Percentiles rank a stretch among this genome's conserved stretches.
These are phyloP conservation scores for Quadroppia sp. DNA, from an alignment of 2,888 invertebrate species.

Conservation along the genomic window DNA sequence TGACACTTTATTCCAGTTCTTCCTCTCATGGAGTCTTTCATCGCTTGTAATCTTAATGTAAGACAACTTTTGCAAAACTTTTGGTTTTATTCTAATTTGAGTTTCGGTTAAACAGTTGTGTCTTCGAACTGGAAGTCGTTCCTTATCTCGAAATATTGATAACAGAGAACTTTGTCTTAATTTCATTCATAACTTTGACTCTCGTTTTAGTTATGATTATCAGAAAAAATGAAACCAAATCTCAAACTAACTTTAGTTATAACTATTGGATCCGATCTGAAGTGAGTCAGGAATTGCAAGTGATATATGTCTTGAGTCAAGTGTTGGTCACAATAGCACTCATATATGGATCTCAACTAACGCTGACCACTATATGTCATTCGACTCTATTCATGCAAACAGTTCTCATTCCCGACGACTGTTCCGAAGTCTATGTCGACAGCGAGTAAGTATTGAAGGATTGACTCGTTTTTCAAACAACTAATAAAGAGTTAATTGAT, in stretches of 20 bases:
- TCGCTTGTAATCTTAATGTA: conserved; percentile 3
- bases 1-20: conserved; percentile 3
- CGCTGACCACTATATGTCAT: conserved; percentile 80
- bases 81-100: background rate
- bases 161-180: conserved; percentile 62
- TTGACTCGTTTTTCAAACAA: background rate
- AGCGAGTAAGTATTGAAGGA: conserved; percentile 44
- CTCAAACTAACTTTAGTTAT: background rate
- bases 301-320: background rate
- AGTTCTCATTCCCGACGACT: conserved; percentile 74
- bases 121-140: conserved; percentile 57
- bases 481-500: background rate
- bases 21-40: conserved; percentile 15
- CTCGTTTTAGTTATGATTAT: conserved; percentile 22
- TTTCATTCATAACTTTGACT: conserved; percentile 54
- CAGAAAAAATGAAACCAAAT: conserved; percentile 23
- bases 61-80: background rate
- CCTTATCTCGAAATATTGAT: conserved; percentile 66
- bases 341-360: conserved; percentile 69
- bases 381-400: conserved; percentile 65
- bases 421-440: conserved; percentile 69
- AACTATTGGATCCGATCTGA: conserved; percentile 22
- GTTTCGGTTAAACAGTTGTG: conserved; percentile 50
- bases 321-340: conserved; percentile 47
- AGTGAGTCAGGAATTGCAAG: background rate